These are phyloP conservation scores for Crotalus horridus DNA, from an alignment of 2,113 vertebrate species.

Conservation along the genomic window DNA sequence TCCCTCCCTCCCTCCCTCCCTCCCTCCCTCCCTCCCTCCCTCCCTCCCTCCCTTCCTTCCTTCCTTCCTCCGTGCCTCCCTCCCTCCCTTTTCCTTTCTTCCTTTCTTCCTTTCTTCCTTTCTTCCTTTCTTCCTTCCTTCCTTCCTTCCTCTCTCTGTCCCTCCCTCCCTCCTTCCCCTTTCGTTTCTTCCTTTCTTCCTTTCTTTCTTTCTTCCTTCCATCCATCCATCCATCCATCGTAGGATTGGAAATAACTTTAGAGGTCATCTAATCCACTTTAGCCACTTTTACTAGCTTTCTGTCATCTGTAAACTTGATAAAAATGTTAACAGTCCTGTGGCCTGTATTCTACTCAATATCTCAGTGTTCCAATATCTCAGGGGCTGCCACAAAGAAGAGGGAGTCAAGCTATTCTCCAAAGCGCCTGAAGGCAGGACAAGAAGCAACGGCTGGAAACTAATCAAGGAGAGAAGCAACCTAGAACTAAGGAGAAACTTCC, in stretches of 20 bases:
- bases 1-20: not conserved
- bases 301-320: not conserved
- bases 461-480: too few species aligned
- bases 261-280: too few species aligned
- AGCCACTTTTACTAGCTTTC: not conserved
- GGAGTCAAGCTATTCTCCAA: too few species aligned
- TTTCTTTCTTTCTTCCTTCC: not conserved
- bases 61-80: fast-evolving
- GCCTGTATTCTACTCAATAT: not conserved
- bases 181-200: not conserved
- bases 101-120: fast-evolving
- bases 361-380: too few species aligned
- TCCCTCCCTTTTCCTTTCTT: too few species aligned
- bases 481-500: too few species aligned
- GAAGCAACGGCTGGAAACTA: too few species aligned
- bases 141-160: fast-evolving
- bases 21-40: not conserved
- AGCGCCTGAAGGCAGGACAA: too few species aligned
- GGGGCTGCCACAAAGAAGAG: too few species aligned
- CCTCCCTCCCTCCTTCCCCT: fast-evolving
- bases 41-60: not conserved
- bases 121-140: fast-evolving
- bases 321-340: not conserved
- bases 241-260: too few species aligned
- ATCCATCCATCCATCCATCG: not conserved